A percentile compares a stretch with the other conserved stretches of the same genome.
These are phyloP conservation scores for Pammene fasciana DNA, from an alignment of 2,888 invertebrate genomes.

Conservation along the genomic window DNA sequence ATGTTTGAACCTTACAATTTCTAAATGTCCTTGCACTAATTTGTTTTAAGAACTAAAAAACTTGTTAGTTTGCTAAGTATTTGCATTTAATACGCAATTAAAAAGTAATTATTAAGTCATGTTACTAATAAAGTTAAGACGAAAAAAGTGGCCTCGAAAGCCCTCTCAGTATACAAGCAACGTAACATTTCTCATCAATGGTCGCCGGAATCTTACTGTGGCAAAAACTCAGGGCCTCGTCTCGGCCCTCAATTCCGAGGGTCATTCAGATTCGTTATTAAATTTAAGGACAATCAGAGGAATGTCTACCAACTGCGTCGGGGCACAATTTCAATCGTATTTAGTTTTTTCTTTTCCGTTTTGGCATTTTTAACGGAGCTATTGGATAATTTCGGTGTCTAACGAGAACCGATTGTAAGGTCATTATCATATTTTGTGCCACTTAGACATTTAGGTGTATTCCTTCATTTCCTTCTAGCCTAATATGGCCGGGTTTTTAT, in stretches of 20 bases:
- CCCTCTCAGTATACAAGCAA: conserved; percentile 27
- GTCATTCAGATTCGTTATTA: conserved; percentile 74
- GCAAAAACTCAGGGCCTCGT: conserved; percentile 10
- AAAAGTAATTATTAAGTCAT: no score
- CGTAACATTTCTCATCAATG: conserved; percentile 45
- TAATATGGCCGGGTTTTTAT: no score
- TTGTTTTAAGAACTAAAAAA: no score
- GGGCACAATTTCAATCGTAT: conserved; percentile 17
- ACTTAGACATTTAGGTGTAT: no score
- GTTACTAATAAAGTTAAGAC: no score
- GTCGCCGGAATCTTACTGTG: conserved; percentile 48
- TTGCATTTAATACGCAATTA: no score
- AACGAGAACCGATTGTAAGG: neutral
- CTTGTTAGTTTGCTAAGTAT: no score
- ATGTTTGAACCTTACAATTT: no score
- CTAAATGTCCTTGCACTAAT: no score
- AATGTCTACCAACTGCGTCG: conserved; percentile 39
- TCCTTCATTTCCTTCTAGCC: no score
- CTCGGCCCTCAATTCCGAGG: conserved; percentile 44
- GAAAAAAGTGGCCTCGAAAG: neutral
- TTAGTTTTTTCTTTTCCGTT: conserved; percentile 15
- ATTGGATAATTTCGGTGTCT: neutral
- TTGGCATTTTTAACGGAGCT: conserved; percentile 6
- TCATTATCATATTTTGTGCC: neutral
- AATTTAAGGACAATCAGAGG: conserved; percentile 71